Base-by-base conservation (phyloP, 1,140 invertebrate genomes). In the Lamellibrachia luymesi region DNA sequence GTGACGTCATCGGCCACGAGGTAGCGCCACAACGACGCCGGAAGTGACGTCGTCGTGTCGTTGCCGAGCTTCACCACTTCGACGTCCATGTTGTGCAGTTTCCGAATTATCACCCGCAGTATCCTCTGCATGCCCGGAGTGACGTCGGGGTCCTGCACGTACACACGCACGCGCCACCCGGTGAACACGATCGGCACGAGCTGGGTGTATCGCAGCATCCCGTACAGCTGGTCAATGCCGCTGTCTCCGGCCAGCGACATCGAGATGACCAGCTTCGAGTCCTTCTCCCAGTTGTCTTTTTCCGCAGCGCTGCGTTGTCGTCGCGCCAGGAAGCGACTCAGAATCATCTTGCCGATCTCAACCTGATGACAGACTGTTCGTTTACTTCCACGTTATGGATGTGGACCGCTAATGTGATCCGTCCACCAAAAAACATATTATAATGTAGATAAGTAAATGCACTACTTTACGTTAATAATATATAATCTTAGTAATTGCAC, bases 181-280 rank as follows among this genome's bases (percentile, higher is more conserved):
- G 93, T 92, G 91, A 93, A 94, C 6, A 94, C 10, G 56, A 94
- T 93, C 5, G 93, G 92, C 25, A 93, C 64, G 49, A 94, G 80
- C 90, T 94, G 93, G 2, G 93, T 50, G 91, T 94, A 94, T 92
- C 93, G 49, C 17, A 94, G 56, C 27, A 51, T 64, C 49, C 93
- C 93, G 92, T 94, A 94, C 8, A 94, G 50, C 51, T 51, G n/a
- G 51, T 92, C 90, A 13, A 94, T 92, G 80, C 93, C 92, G 92
- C 80, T 94, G 92, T 93, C 92, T 25, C 92, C 93, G 92, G 50
- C 93, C 50, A 94, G 52, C 49, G 92, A 93, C 93, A 94, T 94
- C 25, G 93, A 93, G 22, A 94, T 91, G 27, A 94, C 93, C 25
- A 56, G 90, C 38, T 51, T 92, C 8, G 92, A 90, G 50, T 93